These are phyloP conservation scores for Ellobius talpinus DNA, from an alignment of 2,113 vertebrate genomes.

Conservation along the genomic window DNA sequence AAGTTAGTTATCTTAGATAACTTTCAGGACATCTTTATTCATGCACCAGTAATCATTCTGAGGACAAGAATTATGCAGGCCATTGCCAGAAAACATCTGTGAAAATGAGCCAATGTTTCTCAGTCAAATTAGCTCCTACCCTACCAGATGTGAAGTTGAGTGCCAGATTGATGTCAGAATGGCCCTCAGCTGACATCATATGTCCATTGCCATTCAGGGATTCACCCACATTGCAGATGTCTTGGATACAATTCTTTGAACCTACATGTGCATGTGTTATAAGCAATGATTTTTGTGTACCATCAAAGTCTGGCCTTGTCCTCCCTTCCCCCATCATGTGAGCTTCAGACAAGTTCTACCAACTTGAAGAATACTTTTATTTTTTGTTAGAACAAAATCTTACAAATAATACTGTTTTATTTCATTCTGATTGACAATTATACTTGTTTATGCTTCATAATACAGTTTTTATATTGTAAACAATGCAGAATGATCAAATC, in stretches of 20 bases:
- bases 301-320: no score
- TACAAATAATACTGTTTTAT: not conserved
- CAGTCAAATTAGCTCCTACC: not conserved
- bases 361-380: not conserved
- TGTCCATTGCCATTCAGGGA: not conserved
- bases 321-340: not conserved
- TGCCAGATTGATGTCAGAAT: not conserved
- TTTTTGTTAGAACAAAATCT: not conserved
- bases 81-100: not conserved
- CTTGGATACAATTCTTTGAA: not conserved
- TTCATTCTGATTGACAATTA: not conserved
- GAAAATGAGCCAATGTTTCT: not conserved
- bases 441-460: not conserved
- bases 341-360: not conserved
- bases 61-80: not conserved
- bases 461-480: not conserved
- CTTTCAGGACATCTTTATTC: not conserved
- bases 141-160: not conserved
- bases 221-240: not conserved
- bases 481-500: not conserved
- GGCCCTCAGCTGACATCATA: not conserved
- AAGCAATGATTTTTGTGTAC: not conserved
- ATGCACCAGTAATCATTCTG: not conserved
- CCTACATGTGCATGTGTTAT: no score
- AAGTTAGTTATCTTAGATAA: constrained; percentile 34